Conservation (phyloP, 1,140 invertebrate genomes). For the Calosoma granatense region DNA sequence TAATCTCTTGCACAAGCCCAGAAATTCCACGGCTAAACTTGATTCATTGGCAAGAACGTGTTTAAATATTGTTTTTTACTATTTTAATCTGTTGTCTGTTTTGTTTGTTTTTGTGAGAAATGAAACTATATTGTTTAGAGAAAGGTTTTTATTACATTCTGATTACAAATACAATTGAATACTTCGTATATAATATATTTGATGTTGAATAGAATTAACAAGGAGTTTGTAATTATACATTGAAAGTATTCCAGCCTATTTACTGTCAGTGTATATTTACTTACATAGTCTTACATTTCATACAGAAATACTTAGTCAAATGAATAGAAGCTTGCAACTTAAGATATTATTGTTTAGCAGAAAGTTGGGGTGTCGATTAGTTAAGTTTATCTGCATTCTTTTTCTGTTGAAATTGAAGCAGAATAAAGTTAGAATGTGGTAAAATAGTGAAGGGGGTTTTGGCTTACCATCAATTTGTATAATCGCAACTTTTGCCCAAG, state of each 20-base stretch:
- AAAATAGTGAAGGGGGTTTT: background rate
- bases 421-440: background rate
- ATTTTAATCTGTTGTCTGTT: constrained; percentile 10
- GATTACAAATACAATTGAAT: background rate
- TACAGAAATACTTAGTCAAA: too few species aligned
- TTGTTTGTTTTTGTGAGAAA: background rate
- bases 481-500: constrained; percentile 3
- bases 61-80: constrained; percentile 13
- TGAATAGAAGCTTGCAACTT: too few species aligned
- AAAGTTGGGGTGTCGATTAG: background rate
- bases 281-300: background rate
- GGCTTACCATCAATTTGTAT: constrained; percentile 1
- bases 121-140: constrained; percentile 1
- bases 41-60: constrained; percentile 28
- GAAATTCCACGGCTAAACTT: constrained; percentile 42
- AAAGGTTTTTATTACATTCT: background rate
- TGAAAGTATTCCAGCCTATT: background rate
- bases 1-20: constrained; percentile 38
- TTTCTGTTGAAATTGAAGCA: background rate
- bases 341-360: too few species aligned
- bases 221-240: background rate
- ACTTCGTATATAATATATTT: background rate
- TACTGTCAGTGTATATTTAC: background rate
- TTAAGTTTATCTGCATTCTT: background rate
- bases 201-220: background rate